Percentiles rank a stretch among this genome's conserved stretches.
Conservation (phyloP, 2,113 vertebrate genomes). For the Syngnathus scovelli region DNA sequence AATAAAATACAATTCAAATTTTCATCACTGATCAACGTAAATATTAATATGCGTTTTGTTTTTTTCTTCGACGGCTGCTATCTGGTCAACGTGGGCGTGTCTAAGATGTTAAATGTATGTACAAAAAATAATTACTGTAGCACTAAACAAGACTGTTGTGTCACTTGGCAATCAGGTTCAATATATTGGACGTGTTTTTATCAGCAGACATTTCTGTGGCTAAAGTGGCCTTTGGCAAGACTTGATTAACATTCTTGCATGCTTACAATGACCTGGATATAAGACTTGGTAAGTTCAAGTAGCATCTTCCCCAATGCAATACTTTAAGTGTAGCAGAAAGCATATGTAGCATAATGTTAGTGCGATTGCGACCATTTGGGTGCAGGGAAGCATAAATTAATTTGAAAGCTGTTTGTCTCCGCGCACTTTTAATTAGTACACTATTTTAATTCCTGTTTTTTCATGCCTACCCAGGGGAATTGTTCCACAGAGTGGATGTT, state of each 20-base stretch:
- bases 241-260: not conserved
- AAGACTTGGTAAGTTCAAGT: conserved; percentile 12
- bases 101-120: conserved; percentile 58
- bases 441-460: not conserved
- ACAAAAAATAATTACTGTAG: conserved; percentile 30
- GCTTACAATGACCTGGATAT: conserved; percentile 13
- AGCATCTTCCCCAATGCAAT: conserved; percentile 1
- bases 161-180: conserved; percentile 30
- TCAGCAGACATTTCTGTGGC: conserved; percentile 35
- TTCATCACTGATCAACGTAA: conserved; percentile 23
- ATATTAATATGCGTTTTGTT: conserved; percentile 38
- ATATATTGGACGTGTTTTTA: conserved; percentile 25
- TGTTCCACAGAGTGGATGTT: not conserved
- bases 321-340: not conserved
- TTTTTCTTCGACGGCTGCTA: conserved; percentile 48
- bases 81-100: conserved; percentile 22
- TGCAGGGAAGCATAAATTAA: not conserved
- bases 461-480: not conserved
- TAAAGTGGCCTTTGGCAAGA: conserved; percentile 52
- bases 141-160: conserved; percentile 36
- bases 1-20: conserved; percentile 22
- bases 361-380: not conserved
- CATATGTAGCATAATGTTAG: not conserved
- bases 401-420: not conserved
- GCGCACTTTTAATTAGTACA: not conserved